Base-by-base conservation (phyloP, 2,797 vertebrate species). In the Ceyx erithaca region DNA sequence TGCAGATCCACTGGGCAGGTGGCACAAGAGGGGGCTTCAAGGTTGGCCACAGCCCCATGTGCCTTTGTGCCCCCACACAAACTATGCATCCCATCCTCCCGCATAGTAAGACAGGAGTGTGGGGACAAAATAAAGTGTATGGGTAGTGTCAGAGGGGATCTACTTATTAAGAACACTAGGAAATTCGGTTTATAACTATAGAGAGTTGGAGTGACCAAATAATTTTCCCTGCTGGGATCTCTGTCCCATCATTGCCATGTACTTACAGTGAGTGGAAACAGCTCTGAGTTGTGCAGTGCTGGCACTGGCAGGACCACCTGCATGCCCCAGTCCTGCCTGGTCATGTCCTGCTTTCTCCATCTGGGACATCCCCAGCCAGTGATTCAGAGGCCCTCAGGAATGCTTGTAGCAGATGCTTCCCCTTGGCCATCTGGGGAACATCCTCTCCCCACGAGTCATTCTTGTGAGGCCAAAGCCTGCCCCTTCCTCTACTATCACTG, bases 361-460 rank as follows among this genome's bases (percentile, higher is more conserved):
- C 43, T 73, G 92, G 85, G 64, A 93, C 90, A 75, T 71, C 87
- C 70, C 89, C 10, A 26, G 31, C 72, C 21, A 4, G n/a, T 93
- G 86, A 94, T 85, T 97, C 95, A 94, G 87, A 90, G 87, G 90
- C 87, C 81, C 81, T 96, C 82, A 88, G 92, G 95, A 96, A 93
- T 96, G 94, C 3, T 5, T 72, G 93, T 97, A 96, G 97, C 91
- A 95, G 87, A 71, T 7, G 2, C 80, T 97, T 98, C 97, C 96
- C 95, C 79, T 93, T 0, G 0, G 88, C 93, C 97, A 96, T 97
- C 92, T 97, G 96, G 93, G 87, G 72, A 97, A 61, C 95, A 93
- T 96, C 95, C 75, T 77, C 49, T 87, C 76, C 72, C 43, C 37
- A 22, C 55, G 16, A 92, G 85, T 90, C 92, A 83, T 82, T 92